Base-by-base conservation (phyloP, 1,140 invertebrate genomes). In the Amyelois transitella region DNA sequence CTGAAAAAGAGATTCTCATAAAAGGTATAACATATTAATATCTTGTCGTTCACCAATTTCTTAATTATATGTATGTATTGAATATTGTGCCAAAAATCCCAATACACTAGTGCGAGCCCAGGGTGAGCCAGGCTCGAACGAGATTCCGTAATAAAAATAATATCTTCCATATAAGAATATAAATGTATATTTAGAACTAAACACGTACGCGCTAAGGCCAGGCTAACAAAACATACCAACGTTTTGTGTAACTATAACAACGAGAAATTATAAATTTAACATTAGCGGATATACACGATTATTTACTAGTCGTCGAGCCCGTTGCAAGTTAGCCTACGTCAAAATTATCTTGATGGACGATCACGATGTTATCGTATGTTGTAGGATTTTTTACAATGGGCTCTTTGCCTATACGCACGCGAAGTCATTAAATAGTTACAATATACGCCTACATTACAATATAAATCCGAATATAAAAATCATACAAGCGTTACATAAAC, bases 111-210 rank as follows among this genome's bases (percentile, higher is more conserved):
- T n/a, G n/a, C n/a, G n/a, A n/a, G n/a, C n/a, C n/a, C n/a, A n/a
- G n/a, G n/a, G n/a, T n/a, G n/a, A n/a, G n/a, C n/a, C n/a, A n/a
- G 58, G 52, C 57, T 51, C 49, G 28, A 24, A 38, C 53, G 69
- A 72, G 69, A 60, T 60, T 69, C 63, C 60, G 50, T 51, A 60
- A 51, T 54, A 54, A 55, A 48, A 54, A 60, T 60, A 60, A 53
- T 60, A 60, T 60, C 52, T 54, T 51, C 43, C 22, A 44, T 54
- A 54, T n/a, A 54, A 28, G 47, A 18, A 12, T 54, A 20, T 25
- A 47, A 57, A 57, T 54, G 25, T 54, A 54, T 55, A 48, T 48
- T 55, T 49, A 20, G 1, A 55, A 55, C 44, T 55, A 55, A 55
- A 55, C 51, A 25, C 18, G 18, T 45, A 32, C 12, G 28, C 28